These are phyloP conservation scores for Silurus aristotelis DNA, from an alignment of 2,797 vertebrate species.

Conservation along the genomic window DNA sequence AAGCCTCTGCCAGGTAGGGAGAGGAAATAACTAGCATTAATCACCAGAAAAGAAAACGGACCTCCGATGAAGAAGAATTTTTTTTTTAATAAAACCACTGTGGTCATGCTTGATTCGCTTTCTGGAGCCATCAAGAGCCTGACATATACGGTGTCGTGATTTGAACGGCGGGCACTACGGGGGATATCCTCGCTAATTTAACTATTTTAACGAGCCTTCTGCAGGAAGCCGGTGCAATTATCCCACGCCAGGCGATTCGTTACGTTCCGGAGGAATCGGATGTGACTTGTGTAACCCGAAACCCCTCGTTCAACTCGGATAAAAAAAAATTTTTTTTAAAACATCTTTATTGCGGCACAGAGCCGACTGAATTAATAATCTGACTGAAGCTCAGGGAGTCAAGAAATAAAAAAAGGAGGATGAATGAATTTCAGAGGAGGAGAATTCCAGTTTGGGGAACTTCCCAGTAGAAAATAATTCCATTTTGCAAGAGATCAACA, in stretches of 20 bases:
- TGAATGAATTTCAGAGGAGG: not conserved
- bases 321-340: no score
- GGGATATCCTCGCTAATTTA: slow-evolving; percentile 13
- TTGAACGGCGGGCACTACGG: slow-evolving; percentile 9
- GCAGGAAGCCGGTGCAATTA: slow-evolving; percentile 28
- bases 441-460: not conserved
- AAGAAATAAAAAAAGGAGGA: not conserved
- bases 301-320: not conserved
- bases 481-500: no score
- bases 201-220: slow-evolving; percentile 18
- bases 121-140: slow-evolving; percentile 18
- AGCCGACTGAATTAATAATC: not conserved
- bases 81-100: not conserved
- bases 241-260: not conserved
- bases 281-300: not conserved
- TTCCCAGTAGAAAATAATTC: not conserved
- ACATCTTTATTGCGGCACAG: not conserved
- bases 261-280: slow-evolving; percentile 4
- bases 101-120: slow-evolving; percentile 26
- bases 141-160: slow-evolving; percentile 21
- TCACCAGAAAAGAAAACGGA: slow-evolving; percentile 20
- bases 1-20: slow-evolving; percentile 1
- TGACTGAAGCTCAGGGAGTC: not conserved
- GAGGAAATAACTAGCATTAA: slow-evolving; percentile 9
- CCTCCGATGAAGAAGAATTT: not conserved